Evolutionary conservation across 2,888 invertebrate genomes (phyloP).

Genomic region (Trachelus stipa): DNA sequence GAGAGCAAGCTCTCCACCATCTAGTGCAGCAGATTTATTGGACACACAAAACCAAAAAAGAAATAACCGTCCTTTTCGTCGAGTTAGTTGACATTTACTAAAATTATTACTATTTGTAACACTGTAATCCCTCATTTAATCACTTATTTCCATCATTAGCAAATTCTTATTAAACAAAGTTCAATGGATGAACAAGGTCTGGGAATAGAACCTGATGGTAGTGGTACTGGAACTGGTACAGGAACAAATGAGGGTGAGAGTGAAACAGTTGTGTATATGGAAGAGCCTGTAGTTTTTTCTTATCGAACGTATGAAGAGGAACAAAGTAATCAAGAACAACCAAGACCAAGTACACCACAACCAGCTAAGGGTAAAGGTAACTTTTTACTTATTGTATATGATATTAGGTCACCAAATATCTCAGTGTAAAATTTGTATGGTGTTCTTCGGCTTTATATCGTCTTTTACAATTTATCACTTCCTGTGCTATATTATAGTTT

Average conservation of each 20-base stretch:
- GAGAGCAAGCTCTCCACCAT: constrained; percentile 95
- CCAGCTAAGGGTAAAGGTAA: constrained; percentile 59
- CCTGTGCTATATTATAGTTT: background rate
- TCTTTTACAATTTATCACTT: background rate
- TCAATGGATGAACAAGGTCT: constrained; percentile 86
- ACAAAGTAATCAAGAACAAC: constrained; percentile 61
- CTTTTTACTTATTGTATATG: constrained; percentile 22
- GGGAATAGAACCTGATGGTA: constrained; percentile 63
- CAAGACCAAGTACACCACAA: constrained; percentile 68
- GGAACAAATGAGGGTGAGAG: constrained; percentile 67
- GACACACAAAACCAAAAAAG: constrained; percentile 87
- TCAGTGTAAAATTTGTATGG: background rate
- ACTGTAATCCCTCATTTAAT: background rate
- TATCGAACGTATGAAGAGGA: constrained; percentile 56
- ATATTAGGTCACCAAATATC: background rate
- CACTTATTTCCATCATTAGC: constrained; percentile 43
- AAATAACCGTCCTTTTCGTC: constrained; percentile 78
- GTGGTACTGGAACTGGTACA: constrained; percentile 36
- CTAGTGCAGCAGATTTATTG: constrained; percentile 88
- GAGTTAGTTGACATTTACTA: constrained; percentile 64
- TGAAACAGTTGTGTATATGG: constrained; percentile 62
- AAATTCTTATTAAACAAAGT: constrained; percentile 91
- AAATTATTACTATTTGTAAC: background rate
- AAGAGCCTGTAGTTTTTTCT: constrained; percentile 38
- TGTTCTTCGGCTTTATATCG: background rate